A percentile compares a stretch with the other conserved stretches of the same genome.
Conservation (phyloP, 1,140 invertebrate genomes). For the Panagrolaimus sp. region DNA sequence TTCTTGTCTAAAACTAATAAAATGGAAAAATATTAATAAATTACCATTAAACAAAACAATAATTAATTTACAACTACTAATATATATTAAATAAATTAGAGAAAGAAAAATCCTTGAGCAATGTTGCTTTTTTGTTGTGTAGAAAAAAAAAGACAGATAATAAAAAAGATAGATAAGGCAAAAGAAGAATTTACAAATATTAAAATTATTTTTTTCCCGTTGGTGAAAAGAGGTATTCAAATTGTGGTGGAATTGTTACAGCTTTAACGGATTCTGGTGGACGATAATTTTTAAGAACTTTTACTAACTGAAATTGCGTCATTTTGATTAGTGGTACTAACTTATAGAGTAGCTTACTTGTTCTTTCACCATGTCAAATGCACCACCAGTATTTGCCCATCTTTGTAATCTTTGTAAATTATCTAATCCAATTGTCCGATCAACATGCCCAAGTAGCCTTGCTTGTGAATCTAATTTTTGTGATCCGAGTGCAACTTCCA, state of each 20-base stretch:
- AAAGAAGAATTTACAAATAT: no score
- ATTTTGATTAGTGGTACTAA: no score
- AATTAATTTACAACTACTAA: no score
- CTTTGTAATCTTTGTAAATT: conserved; percentile 54
- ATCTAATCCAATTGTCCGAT: conserved; percentile 54
- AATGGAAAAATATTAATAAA: no score
- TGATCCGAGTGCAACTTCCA: conserved; percentile 54
- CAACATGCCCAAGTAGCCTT: conserved; percentile 55
- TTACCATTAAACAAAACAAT: no score
- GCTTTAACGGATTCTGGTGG: conserved; percentile 41
- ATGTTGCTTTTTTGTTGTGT: no score
- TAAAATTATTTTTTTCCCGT: conserved; percentile 3
- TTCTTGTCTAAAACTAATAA: no score
- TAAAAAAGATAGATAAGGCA: background rate
- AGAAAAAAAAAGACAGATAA: no score
- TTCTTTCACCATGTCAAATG: conserved; percentile 55
- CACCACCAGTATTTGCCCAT: conserved; percentile 58
- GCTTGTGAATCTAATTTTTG: conserved; percentile 56
- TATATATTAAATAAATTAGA: no score
- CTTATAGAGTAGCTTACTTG: no score
- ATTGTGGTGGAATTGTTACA: conserved; percentile 55
- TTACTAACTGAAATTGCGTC: conserved; percentile 50
- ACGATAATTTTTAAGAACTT: conserved; percentile 56
- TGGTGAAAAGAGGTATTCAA: conserved; percentile 51
- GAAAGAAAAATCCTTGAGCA: no score